Percentiles rank a stretch among this genome's conserved stretches.
Conservation (phyloP, 2,113 vertebrate genomes). For the Lepidothrix coronata region DNA sequence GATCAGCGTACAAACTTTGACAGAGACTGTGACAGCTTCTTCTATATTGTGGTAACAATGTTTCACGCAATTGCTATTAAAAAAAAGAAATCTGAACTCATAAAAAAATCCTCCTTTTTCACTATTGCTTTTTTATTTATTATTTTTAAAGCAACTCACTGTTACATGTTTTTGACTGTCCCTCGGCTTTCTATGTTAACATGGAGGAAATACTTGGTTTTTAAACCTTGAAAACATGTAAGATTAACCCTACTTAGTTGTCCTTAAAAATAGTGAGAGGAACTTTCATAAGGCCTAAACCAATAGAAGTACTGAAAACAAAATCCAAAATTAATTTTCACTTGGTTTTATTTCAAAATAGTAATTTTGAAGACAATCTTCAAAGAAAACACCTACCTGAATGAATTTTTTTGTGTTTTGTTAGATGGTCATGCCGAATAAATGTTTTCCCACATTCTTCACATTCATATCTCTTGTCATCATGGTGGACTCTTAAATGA, state of each 20-base stretch:
- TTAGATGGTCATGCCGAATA: constrained; percentile 96
- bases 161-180: constrained; percentile 67
- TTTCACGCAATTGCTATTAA: constrained; percentile 37
- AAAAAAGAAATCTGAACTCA: constrained; percentile 59
- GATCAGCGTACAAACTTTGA: constrained; percentile 57
- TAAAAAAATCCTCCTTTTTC: constrained; percentile 59
- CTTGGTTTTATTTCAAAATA: not conserved
- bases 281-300: not conserved
- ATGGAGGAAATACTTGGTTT: constrained; percentile 6
- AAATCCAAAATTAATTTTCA: not conserved
- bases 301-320: not conserved
- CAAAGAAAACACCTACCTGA: constrained; percentile 80
- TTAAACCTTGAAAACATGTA: not conserved
- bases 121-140: constrained; percentile 47
- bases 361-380: not conserved
- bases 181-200: not conserved
- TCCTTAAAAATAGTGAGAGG: not conserved
- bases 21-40: constrained; percentile 43
- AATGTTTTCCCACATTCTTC: constrained; percentile 98
- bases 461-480: constrained; percentile 97
- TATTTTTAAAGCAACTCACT: constrained; percentile 40
- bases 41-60: not conserved
- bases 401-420: constrained; percentile 98
- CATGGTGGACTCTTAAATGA: constrained; percentile 93
- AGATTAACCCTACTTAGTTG: not conserved